These are phyloP conservation scores for Cephus cinctus DNA, from an alignment of 1,140 invertebrate genomes.

Conservation along the genomic window DNA sequence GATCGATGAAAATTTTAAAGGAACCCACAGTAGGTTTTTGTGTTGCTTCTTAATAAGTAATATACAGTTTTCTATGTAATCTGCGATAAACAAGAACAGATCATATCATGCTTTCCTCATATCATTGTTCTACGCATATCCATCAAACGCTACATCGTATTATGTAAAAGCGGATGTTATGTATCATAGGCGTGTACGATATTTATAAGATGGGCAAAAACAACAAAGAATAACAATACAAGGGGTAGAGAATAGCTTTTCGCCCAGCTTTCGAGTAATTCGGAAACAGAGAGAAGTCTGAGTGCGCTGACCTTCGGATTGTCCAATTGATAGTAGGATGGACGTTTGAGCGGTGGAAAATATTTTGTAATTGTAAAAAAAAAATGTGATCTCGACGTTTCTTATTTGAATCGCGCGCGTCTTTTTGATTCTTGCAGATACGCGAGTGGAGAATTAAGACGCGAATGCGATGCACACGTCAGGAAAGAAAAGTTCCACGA, in stretches of 20 bases:
- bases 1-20: no score
- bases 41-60: background rate
- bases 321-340: background rate
- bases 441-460: no score
- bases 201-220: constrained; percentile 20
- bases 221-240: background rate
- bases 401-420: background rate
- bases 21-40: no score
- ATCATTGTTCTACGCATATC: constrained; percentile 36
- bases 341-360: background rate
- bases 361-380: constrained; percentile 6
- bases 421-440: no score
- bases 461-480: background rate
- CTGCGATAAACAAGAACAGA: constrained; percentile 31
- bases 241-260: background rate
- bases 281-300: background rate
- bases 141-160: constrained; percentile 25
- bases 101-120: constrained; percentile 45
- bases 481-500: background rate
- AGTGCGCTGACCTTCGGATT: no score
- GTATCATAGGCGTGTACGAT: constrained; percentile 36
- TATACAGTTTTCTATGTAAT: background rate
- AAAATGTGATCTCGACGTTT: constrained; percentile 3
- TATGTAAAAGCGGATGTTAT: constrained; percentile 27
- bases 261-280: background rate